These are phyloP conservation scores for Alethe castanea DNA, from an alignment of 2,113 vertebrate species.

Conservation along the genomic window DNA sequence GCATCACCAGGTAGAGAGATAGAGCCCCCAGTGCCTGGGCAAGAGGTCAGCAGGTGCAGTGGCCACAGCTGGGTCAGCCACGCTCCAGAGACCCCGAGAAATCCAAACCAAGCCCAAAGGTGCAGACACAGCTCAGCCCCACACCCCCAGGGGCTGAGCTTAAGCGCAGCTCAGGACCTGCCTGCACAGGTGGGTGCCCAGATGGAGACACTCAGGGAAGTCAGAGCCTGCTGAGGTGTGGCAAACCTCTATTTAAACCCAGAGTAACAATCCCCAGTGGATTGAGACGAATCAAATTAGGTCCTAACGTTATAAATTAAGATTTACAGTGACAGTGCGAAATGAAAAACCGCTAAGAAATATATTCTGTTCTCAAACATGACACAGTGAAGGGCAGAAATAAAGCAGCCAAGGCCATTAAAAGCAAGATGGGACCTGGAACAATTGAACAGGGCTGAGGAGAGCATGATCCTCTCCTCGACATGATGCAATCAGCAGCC, in stretches of 20 bases:
- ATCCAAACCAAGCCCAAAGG: not conserved
- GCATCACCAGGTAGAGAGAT: not conserved
- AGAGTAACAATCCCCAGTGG: not conserved
- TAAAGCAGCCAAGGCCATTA: not conserved
- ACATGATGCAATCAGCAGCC: conserved; percentile 9
- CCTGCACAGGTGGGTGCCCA: not conserved
- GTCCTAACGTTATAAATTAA: not conserved
- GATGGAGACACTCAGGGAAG: not conserved
- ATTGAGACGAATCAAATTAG: not conserved
- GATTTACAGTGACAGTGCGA: not conserved
- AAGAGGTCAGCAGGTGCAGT: not conserved
- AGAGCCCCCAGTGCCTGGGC: not conserved
- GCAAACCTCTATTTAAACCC: not conserved
- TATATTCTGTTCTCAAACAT: not conserved
- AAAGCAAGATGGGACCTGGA: conserved; percentile 1
- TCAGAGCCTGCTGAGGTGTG: not conserved
- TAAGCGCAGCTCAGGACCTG: not conserved
- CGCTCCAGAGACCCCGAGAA: not conserved
- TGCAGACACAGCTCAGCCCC: not conserved
- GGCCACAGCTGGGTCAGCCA: not conserved
- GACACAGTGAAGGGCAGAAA: not conserved
- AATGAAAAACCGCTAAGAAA: not conserved
- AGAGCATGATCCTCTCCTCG: not conserved
- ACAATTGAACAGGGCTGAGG: not conserved
- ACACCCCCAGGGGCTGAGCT: not conserved